Conservation (phyloP, 30 jellyfish, hydroid and myxozoan genomes). For the Phacellophora camtschatica region DNA sequence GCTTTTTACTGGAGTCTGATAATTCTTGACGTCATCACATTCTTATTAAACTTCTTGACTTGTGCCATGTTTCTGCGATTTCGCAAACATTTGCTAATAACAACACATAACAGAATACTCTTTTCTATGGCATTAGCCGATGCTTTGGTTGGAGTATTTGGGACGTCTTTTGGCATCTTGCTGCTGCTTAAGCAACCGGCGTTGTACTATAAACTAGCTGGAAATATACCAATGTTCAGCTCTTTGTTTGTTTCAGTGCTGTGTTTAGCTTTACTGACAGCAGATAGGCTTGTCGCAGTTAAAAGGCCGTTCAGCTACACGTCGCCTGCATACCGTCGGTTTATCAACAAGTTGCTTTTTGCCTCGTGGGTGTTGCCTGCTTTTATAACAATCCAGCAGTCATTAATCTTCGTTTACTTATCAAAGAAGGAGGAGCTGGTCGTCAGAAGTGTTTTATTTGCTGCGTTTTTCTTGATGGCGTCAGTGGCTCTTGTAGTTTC, state of each 20-base stretch:
- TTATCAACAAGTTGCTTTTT: neutral
- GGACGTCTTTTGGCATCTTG: constrained; percentile 19
- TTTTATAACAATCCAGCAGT: constrained; percentile 3
- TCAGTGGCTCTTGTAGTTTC: constrained; percentile 2
- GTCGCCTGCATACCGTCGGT: constrained; percentile 32
- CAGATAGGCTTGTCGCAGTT: constrained; percentile 49
- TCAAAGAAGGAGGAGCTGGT: constrained; percentile 19
- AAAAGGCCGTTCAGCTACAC: constrained; percentile 46
- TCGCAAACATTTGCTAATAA: constrained; percentile 25
- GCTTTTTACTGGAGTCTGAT: constrained; percentile 52
- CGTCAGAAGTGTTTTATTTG: constrained; percentile 29
- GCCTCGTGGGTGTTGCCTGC: constrained; percentile 39
- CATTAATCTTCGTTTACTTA: constrained; percentile 6
- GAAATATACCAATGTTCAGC: constrained; percentile 67
- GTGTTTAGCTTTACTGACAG: constrained; percentile 38
- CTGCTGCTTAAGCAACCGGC: constrained; percentile 27
- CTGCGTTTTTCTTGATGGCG: constrained; percentile 22
- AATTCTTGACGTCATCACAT: constrained; percentile 6
- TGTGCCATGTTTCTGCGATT: constrained; percentile 18
- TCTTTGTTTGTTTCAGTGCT: constrained; percentile 37
- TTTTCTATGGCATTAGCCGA: constrained; percentile 66
- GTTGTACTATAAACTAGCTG: constrained; percentile 27
- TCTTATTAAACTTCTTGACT: constrained; percentile 30
- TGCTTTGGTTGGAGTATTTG: constrained; percentile 49
- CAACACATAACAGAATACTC: constrained; percentile 57